A percentile compares a stretch with the other conserved stretches of the same genome.
phyloP scores from a whole-genome alignment of 2,888 invertebrate genomes.

The Chymomyza caudatula region DNA sequence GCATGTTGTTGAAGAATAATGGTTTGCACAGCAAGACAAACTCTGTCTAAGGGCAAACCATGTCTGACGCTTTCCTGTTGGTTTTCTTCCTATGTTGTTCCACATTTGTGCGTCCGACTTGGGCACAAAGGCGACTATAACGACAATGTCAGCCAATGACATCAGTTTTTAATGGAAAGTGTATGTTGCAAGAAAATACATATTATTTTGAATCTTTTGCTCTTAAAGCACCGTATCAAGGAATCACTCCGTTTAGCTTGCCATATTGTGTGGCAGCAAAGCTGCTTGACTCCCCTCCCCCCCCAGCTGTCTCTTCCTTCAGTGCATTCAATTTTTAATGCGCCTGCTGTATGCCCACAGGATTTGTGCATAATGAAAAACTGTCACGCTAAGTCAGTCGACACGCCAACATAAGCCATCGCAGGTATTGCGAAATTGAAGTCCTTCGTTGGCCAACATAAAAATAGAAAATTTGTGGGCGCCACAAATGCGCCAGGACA shows the following conservation, averaged over 20 bases:
- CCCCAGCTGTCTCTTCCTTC: too few species aligned
- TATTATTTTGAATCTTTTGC: too few species aligned
- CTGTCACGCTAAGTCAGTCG: slow-evolving; percentile 36
- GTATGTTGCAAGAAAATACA: too few species aligned
- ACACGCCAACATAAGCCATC: slow-evolving; percentile 38
- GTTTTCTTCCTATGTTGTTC: neutral
- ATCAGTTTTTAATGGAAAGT: slow-evolving; percentile 75
- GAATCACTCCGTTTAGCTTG: too few species aligned
- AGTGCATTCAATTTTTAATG: slow-evolving; percentile 27
- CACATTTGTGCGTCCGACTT: slow-evolving; percentile 1
- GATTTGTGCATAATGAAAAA: slow-evolving; percentile 72
- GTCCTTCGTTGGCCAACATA: slow-evolving; percentile 41
- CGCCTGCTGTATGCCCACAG: slow-evolving; percentile 63
- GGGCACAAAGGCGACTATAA: slow-evolving; percentile 50
- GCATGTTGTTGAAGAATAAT: slow-evolving; percentile 68
- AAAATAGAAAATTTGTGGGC: slow-evolving; percentile 70
- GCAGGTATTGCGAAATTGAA: slow-evolving; percentile 44
- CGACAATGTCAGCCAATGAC: slow-evolving; percentile 64
- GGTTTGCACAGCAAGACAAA: slow-evolving; percentile 62
- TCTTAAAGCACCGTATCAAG: too few species aligned
- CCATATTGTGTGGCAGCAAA: too few species aligned
- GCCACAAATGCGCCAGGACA: slow-evolving; percentile 56
- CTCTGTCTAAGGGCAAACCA: slow-evolving; percentile 53
- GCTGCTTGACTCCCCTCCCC: too few species aligned
- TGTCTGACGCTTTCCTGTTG: slow-evolving; percentile 33